Conservation (phyloP, 1,140 invertebrate species). For the Lordiphosa mommai region DNA sequence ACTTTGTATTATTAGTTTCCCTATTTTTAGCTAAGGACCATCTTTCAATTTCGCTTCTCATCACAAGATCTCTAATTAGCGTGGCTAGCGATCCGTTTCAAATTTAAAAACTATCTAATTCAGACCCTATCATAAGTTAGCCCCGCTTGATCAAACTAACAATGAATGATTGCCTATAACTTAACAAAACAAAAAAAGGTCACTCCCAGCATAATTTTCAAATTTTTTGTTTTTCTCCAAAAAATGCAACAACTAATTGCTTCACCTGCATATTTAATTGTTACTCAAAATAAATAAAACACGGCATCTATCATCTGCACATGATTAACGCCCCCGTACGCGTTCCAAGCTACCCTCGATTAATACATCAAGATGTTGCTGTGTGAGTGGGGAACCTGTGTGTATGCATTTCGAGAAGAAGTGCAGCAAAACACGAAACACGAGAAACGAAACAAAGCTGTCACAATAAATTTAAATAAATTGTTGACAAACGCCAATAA, state of each 20-base stretch:
- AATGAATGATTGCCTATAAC: constrained; percentile 44
- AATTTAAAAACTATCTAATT: constrained; percentile 6
- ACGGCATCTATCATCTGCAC: constrained; percentile 56
- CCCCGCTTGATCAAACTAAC: constrained; percentile 17
- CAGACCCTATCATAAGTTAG: constrained; percentile 20
- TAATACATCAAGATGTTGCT: constrained; percentile 55
- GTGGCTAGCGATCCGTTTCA: constrained; percentile 18
- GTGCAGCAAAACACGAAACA: constrained; percentile 8
- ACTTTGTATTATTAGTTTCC: no score
- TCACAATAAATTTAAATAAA: constrained; percentile 78
- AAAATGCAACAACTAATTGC: constrained; percentile 42
- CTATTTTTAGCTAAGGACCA: not conserved
- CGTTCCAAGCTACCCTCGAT: constrained; percentile 22
- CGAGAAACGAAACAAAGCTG: constrained; percentile 39
- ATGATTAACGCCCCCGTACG: constrained; percentile 47
- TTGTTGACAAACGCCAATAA: constrained; percentile 76
- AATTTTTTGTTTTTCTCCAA: constrained; percentile 11
- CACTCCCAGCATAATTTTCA: not conserved
- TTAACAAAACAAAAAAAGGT: constrained; percentile 18
- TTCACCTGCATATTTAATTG: constrained; percentile 57
- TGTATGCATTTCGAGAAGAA: constrained; percentile 1
- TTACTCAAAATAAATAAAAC: constrained; percentile 22
- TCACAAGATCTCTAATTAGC: constrained; percentile 9
- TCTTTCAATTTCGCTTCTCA: constrained; percentile 1
- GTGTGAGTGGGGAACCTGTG: constrained; percentile 13